These are phyloP conservation scores for Leptopilina drosophilae DNA, from an alignment of 2,888 invertebrate species.

Conservation along the genomic window DNA sequence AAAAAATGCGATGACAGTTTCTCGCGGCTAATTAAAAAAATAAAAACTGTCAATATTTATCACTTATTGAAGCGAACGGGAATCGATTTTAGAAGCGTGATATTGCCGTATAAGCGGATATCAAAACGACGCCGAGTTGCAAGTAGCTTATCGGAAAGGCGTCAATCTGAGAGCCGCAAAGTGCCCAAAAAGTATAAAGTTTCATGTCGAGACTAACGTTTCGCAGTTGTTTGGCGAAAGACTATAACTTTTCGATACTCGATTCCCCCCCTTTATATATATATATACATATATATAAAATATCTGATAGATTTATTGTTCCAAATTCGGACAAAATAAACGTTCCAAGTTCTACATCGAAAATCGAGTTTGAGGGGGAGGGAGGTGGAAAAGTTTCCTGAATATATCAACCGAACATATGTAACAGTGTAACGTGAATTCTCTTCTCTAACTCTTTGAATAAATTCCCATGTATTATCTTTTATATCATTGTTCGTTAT, in stretches of 20 bases:
- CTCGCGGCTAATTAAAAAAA: no score
- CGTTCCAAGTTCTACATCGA: neutral
- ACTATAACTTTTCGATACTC: constrained; percentile 34
- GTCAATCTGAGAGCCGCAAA: constrained; percentile 26
- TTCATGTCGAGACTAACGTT: constrained; percentile 23
- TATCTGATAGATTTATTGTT: constrained; percentile 30
- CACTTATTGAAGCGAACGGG: neutral
- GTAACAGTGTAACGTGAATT: constrained; percentile 14
- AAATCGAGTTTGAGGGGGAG: neutral
- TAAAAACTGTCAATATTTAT: no score
- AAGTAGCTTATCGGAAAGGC: constrained; percentile 28
- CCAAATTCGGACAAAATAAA: constrained; percentile 26
- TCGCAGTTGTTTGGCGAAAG: constrained; percentile 20
- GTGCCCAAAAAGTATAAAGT: constrained; percentile 18
- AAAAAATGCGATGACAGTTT: no score
- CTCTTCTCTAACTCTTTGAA: neutral
- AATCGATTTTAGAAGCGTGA: constrained; percentile 12
- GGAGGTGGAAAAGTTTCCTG: constrained; percentile 29
- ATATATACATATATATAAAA: neutral
- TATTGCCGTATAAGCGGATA: constrained; percentile 16
- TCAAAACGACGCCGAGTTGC: neutral
- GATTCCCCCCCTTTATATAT: neutral
- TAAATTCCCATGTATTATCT: constrained; percentile 11
- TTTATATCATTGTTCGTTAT: neutral
- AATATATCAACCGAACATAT: constrained; percentile 33